Evolutionary conservation across 2,113 vertebrate genomes (phyloP).

Genomic region (Accipiter virgatus): DNA sequence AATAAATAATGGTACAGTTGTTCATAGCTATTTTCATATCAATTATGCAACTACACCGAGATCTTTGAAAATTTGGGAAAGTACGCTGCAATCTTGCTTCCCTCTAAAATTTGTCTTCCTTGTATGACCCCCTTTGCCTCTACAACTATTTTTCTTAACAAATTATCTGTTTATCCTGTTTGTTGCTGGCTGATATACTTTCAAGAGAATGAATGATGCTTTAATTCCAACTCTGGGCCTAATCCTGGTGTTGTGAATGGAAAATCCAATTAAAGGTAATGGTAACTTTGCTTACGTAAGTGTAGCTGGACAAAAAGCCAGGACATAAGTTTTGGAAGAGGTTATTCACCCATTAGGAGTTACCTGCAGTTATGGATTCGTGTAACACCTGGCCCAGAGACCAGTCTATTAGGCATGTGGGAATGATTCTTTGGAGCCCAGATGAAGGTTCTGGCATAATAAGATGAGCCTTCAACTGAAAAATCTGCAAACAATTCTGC

Average conservation of each 20-base stretch:
- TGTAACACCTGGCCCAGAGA: background rate
- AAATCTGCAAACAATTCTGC: background rate
- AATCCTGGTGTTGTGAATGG: background rate
- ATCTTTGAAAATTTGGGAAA: background rate
- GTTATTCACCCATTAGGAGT: background rate
- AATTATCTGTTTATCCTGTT: background rate
- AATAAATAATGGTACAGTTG: background rate
- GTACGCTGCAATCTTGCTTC: background rate
- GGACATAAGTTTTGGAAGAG: background rate
- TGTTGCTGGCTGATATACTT: background rate
- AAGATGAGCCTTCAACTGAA: background rate
- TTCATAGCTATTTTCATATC: background rate
- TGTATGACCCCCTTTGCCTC: background rate
- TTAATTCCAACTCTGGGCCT: background rate
- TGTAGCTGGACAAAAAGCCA: background rate
- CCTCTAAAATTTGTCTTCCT: background rate
- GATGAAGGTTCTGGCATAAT: background rate
- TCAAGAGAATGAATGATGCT: background rate
- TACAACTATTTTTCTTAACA: background rate
- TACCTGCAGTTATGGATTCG: background rate
- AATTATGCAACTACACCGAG: background rate
- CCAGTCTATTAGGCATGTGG: background rate
- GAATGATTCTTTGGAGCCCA: background rate
- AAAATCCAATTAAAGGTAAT: background rate
- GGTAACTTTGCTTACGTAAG: background rate